phyloP scores from a whole-genome alignment of 1,140 invertebrate species.

The Drosophila nigrodunni region DNA sequence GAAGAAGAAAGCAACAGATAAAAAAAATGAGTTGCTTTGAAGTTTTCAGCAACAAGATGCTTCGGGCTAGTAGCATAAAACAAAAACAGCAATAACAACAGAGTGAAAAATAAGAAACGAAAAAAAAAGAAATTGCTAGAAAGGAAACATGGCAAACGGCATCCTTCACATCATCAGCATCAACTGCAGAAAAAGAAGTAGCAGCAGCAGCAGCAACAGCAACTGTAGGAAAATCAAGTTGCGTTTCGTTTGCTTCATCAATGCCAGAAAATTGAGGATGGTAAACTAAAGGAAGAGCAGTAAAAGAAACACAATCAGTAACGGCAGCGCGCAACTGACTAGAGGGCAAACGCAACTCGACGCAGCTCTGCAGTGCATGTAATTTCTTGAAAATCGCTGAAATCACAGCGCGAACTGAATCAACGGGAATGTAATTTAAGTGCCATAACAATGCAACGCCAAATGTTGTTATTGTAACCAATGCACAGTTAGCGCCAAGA shows the following conservation, averaged over 20 bases:
- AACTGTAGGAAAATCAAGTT: conserved; percentile 46
- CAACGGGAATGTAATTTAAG: conserved; percentile 56
- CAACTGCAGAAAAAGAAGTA: conserved; percentile 34
- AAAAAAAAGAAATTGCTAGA: conserved; percentile 13
- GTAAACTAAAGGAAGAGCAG: conserved; percentile 7
- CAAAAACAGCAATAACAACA: conserved; percentile 18
- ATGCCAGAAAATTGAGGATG: conserved; percentile 36
- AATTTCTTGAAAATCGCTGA: conserved; percentile 38
- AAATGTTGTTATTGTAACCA: conserved; percentile 59
- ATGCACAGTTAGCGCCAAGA: not conserved
- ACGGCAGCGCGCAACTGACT: not conserved
- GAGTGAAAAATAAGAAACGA: conserved; percentile 10
- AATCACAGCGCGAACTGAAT: conserved; percentile 50
- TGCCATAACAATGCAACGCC: conserved; percentile 42
- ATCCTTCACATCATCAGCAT: conserved; percentile 40
- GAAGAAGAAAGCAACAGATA: conserved; percentile 18
- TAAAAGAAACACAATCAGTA: not conserved
- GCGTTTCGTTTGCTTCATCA: conserved; percentile 61
- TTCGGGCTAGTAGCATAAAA: conserved; percentile 30
- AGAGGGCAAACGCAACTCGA: conserved; percentile 7
- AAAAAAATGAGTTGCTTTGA: conserved; percentile 69
- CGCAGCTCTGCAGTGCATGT: conserved; percentile 12
- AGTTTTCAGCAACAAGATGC: conserved; percentile 61
- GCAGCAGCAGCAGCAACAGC: conserved; percentile 31
- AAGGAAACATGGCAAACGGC: conserved; percentile 35